A percentile compares a stretch with the other conserved stretches of the same genome.
phyloP scores from a whole-genome alignment of 1,140 invertebrate genomes.

The Brachionus rotundiformis region DNA sequence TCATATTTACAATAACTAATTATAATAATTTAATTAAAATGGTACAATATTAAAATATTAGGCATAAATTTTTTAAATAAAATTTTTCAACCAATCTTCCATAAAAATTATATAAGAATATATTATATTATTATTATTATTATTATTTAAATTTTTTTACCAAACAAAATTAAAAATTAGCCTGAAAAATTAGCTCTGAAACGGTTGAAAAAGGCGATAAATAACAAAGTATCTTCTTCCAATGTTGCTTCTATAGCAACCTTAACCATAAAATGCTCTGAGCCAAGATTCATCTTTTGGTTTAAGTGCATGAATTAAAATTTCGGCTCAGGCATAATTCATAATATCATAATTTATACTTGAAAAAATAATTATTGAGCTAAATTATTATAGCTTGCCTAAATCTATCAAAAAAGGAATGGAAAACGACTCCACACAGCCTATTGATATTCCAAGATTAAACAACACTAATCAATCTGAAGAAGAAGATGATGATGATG shows the following conservation, averaged over 20 bases:
- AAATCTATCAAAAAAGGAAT: not conserved
- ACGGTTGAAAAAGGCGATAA: no score
- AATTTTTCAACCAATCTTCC: no score
- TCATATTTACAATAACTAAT: no score
- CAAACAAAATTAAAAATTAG: no score
- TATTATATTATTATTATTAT: no score
- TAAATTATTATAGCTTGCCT: conserved; percentile 12
- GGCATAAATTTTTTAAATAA: no score
- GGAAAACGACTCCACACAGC: conserved; percentile 2
- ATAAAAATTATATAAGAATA: no score
- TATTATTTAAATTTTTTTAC: no score
- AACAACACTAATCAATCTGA: not conserved
- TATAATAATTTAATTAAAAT: no score
- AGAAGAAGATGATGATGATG: not conserved
- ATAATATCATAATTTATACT: not conserved
- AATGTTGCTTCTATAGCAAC: not conserved
- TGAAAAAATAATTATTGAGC: conserved; percentile 6
- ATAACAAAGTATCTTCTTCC: not conserved
- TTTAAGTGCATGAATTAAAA: not conserved
- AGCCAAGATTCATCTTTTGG: not conserved
- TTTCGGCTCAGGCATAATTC: not conserved
- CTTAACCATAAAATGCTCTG: not conserved
- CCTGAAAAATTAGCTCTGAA: no score
- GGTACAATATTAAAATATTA: no score
- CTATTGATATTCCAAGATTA: not conserved